These are phyloP conservation scores for Ariolimax columbianus DNA, from an alignment of 2,888 invertebrate genomes.

Conservation along the genomic window DNA sequence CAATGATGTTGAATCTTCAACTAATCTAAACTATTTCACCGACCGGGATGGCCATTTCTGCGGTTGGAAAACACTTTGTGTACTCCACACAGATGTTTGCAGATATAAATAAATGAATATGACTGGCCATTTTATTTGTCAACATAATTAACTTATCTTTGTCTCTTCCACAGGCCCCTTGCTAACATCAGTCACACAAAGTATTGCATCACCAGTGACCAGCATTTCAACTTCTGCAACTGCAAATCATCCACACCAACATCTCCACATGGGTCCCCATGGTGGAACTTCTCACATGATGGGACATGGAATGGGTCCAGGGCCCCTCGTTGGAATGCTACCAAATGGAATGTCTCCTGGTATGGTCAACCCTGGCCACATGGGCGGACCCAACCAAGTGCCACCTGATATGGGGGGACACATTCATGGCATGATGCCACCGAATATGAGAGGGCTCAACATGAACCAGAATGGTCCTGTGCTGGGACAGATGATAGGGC, in stretches of 20 bases:
- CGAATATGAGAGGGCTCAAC: slow-evolving; percentile 38
- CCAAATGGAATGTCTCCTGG: slow-evolving; percentile 53
- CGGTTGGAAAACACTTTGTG: no score
- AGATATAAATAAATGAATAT: no score
- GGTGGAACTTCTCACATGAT: slow-evolving; percentile 46
- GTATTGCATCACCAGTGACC: slow-evolving; percentile 71
- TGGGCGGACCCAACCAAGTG: slow-evolving; percentile 52
- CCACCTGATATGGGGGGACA: slow-evolving; percentile 36
- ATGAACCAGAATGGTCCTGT: slow-evolving; percentile 55
- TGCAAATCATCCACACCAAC: slow-evolving; percentile 53
- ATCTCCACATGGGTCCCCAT: slow-evolving; percentile 48
- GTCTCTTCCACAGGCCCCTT: slow-evolving; percentile 50
- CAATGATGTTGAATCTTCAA: no score
- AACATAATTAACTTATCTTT: background rate
- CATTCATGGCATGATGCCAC: slow-evolving; percentile 39
- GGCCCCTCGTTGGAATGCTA: slow-evolving; percentile 54
- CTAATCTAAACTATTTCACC: no score
- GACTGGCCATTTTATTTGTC: no score
- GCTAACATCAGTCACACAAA: slow-evolving; percentile 70
- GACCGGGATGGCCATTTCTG: no score
- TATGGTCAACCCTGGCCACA: slow-evolving; percentile 55
- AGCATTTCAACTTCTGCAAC: slow-evolving; percentile 61
- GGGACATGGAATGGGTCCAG: slow-evolving; percentile 46
- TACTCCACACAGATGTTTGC: no score
- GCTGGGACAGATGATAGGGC: slow-evolving; percentile 61